Evolutionary conservation across 2,888 invertebrate genomes (phyloP).

Genomic region (Rotaria macrura): DNA sequence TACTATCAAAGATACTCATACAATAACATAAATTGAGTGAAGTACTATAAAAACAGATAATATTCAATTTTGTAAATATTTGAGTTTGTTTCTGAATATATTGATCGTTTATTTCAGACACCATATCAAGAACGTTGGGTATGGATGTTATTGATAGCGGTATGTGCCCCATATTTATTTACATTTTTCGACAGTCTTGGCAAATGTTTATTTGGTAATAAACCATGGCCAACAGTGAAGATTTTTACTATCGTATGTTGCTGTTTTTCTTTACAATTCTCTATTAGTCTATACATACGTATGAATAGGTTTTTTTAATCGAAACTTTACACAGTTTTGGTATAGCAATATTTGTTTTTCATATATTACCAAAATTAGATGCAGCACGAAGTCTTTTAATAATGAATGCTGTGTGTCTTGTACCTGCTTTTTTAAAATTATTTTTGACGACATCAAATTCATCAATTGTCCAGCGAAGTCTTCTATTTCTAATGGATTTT

Average conservation of each 20-base stretch:
- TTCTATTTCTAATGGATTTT: constrained; percentile 33
- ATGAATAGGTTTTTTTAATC: constrained; percentile 20
- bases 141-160: constrained; percentile 77
- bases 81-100: no score
- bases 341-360: constrained; percentile 33
- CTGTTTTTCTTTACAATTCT: no score
- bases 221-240: constrained; percentile 37
- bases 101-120: constrained; percentile 55
- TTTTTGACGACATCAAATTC: constrained; percentile 28
- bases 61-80: no score
- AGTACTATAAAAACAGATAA: no score
- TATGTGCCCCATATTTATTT: constrained; percentile 76
- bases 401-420: constrained; percentile 42
- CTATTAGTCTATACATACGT: neutral
- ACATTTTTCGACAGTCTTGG: constrained; percentile 58
- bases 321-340: constrained; percentile 33
- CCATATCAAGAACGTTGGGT: constrained; percentile 59
- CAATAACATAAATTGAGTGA: no score
- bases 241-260: constrained; percentile 35
- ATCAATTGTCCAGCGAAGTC: neutral
- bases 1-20: no score
- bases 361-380: constrained; percentile 30
- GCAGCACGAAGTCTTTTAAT: constrained; percentile 42
- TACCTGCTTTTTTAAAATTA: constrained; percentile 38
- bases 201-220: constrained; percentile 40